A percentile compares a stretch with the other conserved stretches of the same genome.
phyloP scores from a whole-genome alignment of 2,888 invertebrate genomes.

The Pantelozetes paolii region DNA sequence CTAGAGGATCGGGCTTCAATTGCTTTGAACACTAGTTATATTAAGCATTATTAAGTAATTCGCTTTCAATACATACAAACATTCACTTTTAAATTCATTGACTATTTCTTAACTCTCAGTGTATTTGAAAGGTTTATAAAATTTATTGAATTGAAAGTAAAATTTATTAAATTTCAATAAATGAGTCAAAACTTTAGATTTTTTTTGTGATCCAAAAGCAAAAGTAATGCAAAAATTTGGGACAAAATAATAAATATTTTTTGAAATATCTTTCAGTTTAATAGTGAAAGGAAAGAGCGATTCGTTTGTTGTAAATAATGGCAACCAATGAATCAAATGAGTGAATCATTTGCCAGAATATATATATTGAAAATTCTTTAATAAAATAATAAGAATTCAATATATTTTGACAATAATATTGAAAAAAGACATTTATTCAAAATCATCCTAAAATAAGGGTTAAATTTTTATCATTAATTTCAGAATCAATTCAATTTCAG shows the following conservation, averaged over 20 bases:
- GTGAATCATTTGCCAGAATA: background rate
- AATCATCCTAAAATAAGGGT: background rate
- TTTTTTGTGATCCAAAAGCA: background rate
- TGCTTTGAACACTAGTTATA: too few species aligned
- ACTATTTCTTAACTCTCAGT: background rate
- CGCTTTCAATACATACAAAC: background rate
- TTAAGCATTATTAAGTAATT: too few species aligned
- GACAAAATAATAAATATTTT: background rate
- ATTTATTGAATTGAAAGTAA: background rate
- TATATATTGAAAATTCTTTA: background rate
- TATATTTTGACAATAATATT: background rate
- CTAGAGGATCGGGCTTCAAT: too few species aligned
- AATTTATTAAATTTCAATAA: background rate
- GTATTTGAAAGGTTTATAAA: constrained; percentile 6
- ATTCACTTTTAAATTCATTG: background rate
- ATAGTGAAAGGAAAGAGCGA: background rate
- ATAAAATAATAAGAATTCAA: background rate
- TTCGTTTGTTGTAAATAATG: constrained; percentile 14
- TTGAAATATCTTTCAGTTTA: background rate
- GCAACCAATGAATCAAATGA: background rate
- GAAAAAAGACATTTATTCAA: background rate
- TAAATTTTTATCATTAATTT: background rate
- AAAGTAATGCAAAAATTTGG: too few species aligned
- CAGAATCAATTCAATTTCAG: too few species aligned
- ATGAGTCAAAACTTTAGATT: background rate